These are phyloP conservation scores for Drosophila miranda DNA, from an alignment of 1,140 invertebrate species.

Conservation along the genomic window DNA sequence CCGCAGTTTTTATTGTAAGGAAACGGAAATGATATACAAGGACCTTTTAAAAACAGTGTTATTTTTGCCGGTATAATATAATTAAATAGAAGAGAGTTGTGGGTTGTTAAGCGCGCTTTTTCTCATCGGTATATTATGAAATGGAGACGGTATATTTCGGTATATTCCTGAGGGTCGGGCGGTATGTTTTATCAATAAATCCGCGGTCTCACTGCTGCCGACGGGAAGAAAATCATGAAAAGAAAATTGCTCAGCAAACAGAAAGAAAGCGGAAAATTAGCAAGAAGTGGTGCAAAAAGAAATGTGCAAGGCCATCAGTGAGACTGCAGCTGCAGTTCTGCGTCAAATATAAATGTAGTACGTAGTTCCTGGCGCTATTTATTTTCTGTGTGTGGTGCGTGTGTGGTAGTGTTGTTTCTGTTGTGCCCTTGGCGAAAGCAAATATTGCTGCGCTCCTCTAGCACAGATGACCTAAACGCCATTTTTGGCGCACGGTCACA, in stretches of 20 bases:
- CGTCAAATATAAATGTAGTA: background rate
- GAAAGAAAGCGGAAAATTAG: slow-evolving; percentile 22
- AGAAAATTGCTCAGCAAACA: slow-evolving; percentile 29
- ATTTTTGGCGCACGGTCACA: slow-evolving; percentile 57
- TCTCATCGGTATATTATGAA: no score
- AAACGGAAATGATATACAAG: no score
- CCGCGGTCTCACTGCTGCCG: slow-evolving; percentile 18
- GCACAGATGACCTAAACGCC: slow-evolving; percentile 51
- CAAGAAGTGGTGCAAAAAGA: slow-evolving; percentile 14
- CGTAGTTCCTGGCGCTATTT: slow-evolving; percentile 2
- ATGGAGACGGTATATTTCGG: no score
- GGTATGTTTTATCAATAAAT: background rate
- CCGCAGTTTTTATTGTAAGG: no score
- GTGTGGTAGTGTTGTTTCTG: slow-evolving; percentile 42
- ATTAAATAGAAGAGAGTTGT: no score
- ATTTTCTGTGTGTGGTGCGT: slow-evolving; percentile 13
- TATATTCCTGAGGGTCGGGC: no score
- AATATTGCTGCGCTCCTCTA: slow-evolving; percentile 42
- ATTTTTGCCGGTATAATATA: no score
- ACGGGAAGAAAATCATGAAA: slow-evolving; percentile 36
- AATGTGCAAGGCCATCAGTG: slow-evolving; percentile 11
- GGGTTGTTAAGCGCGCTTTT: no score
- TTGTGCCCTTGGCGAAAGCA: slow-evolving; percentile 56
- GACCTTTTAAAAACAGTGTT: no score
- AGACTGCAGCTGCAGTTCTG: background rate